Percentiles rank a stretch among this genome's conserved stretches.
phyloP scores from a whole-genome alignment of 2,888 invertebrate genomes.

The Disparrhopalites patrizii region DNA sequence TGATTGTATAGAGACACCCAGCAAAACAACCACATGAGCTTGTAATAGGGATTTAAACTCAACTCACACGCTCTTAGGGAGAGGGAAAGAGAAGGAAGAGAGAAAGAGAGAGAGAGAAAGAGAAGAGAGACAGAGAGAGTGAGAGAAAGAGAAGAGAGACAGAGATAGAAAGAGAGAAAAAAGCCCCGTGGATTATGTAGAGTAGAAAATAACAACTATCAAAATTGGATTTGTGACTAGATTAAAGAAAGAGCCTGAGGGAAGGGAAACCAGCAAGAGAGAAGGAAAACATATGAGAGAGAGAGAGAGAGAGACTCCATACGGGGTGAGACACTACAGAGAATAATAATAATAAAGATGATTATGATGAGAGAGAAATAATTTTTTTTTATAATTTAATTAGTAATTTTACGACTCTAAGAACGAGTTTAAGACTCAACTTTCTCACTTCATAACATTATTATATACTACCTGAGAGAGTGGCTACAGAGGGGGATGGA shows the following conservation, averaged over 20 bases:
- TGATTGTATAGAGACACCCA: too few species aligned
- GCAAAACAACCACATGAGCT: too few species aligned
- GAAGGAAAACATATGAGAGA: not conserved
- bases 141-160: too few species aligned
- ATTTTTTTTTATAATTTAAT: constrained; percentile 30
- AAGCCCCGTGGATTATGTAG: not conserved
- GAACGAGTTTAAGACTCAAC: constrained; percentile 25
- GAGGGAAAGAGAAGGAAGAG: not conserved
- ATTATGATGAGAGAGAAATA: constrained; percentile 9
- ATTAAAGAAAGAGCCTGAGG: constrained; percentile 5
- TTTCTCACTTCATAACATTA: constrained; percentile 28
- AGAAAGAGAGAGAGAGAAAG: not conserved
- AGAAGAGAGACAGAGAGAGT: not conserved
- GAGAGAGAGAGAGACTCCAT: too few species aligned
- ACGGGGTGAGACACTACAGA: too few species aligned
- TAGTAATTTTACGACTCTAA: constrained; percentile 24
- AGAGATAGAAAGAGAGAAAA: not conserved
- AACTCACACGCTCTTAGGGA: too few species aligned
- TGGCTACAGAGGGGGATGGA: not conserved
- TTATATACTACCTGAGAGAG: constrained; percentile 17
- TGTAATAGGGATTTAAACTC: too few species aligned
- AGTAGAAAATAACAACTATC: not conserved
- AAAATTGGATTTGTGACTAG: not conserved
- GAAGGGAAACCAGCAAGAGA: constrained; percentile 20
- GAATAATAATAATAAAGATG: too few species aligned